Percentiles rank a stretch among this genome's conserved stretches.
These are phyloP conservation scores for Tetragnatha montana DNA, from an alignment of 2,888 invertebrate genomes.

Conservation along the genomic window DNA sequence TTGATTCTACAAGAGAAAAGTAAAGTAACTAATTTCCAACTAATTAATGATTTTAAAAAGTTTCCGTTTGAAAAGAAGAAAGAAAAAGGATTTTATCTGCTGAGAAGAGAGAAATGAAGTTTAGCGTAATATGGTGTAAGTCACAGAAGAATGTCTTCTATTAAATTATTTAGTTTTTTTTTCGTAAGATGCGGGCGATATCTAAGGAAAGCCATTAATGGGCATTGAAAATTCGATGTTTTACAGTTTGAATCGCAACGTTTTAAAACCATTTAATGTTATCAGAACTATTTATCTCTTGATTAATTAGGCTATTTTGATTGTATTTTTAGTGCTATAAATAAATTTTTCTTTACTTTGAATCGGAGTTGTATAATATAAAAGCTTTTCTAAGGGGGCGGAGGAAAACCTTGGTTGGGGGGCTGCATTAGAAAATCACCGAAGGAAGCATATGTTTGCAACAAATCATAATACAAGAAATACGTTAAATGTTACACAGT, in stretches of 20 bases:
- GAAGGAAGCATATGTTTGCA: too few species aligned
- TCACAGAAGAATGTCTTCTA: background rate
- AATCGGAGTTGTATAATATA: too few species aligned
- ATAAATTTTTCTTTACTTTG: too few species aligned
- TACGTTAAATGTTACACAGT: too few species aligned
- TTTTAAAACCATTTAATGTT: background rate
- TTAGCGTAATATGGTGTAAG: constrained; percentile 5
- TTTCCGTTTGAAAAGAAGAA: background rate
- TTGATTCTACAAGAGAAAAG: constrained; percentile 19
- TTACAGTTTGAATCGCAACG: background rate
- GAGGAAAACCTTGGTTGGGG: too few species aligned
- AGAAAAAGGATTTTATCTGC: background rate
- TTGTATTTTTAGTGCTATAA: too few species aligned
- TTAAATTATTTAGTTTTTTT: background rate
- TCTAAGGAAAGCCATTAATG: background rate
- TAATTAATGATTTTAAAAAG: constrained; percentile 34
- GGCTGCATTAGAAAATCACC: too few species aligned
- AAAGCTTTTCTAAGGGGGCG: too few species aligned
- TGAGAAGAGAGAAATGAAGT: background rate
- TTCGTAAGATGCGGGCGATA: background rate
- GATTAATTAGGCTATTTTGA: too few species aligned
- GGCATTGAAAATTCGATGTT: background rate
- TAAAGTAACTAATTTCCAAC: constrained; percentile 24
- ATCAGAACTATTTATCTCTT: background rate
- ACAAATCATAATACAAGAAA: too few species aligned